Base-by-base conservation (phyloP, 2,888 invertebrate species). In the Phasia obesa region DNA sequence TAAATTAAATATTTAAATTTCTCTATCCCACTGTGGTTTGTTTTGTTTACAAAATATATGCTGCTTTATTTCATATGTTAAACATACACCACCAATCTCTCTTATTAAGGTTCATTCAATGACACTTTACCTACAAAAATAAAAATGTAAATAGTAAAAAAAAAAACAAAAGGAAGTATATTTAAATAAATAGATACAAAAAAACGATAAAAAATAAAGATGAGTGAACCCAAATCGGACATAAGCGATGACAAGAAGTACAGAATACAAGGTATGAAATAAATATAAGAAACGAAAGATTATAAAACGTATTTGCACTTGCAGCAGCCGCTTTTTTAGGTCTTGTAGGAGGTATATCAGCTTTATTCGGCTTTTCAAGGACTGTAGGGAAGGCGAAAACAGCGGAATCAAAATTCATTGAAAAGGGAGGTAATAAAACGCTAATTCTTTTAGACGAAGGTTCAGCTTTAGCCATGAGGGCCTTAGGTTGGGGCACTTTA, bases 401-500 rank as follows among this genome's bases (percentile, higher is more conserved):
- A 89, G 93, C 94, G 78, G 97, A 98, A 88, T 95, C 96, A 0
- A 93, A 94, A 88, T 94, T 94, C 88, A 96, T 97, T 88, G 94
- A 93, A 86, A 95, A 96, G 92, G 96, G 95, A 60, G 89, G 96
- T 86, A 91, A 93, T 31, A 93, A 94, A 53, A 92, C 93, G 67
- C 91, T 92, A 69, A 93, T 95, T 87, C 89, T 95, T 80, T 93
- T 94, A 62, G 97, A 97, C 90, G 94, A 95, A 78, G 98, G 97
- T 17, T 94, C 95, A 4, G 92, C 94, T 4, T 92, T 98, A 77
- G 98, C 98, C 0, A 85, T 96, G 69, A 93, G 96, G 88, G 98
- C 98, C 0, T 92, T 98, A 0, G 96, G 95, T 7, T 96, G 96
- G 95, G 98, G 97, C 2, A 95, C 97, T 0, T 85, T 97, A 0